Conservation (phyloP, 2,113 vertebrate species). For the Chlorocebus sabaeus region DNA sequence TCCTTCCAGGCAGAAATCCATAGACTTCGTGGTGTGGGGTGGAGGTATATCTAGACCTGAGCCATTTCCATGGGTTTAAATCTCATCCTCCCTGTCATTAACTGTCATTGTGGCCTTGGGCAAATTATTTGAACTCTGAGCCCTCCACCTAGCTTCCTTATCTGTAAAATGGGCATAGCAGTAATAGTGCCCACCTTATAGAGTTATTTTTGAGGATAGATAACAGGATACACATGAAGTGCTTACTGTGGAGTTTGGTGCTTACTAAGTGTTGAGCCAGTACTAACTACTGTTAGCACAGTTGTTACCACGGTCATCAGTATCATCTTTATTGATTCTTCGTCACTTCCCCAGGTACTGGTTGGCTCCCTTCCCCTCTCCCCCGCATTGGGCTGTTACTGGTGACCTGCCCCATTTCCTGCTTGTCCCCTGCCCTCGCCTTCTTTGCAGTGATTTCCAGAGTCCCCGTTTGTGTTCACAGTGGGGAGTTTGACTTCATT, state of each 20-base stretch:
- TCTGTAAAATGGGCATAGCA: not conserved
- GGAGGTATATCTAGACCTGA: not conserved
- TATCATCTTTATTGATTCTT: not conserved
- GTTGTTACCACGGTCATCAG: accelerated
- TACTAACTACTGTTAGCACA: accelerated
- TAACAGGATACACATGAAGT: accelerated
- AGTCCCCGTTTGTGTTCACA: not conserved
- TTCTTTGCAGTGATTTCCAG: not conserved
- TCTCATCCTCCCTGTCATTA: not conserved
- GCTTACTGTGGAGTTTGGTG: accelerated
- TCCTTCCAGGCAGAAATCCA: not conserved
- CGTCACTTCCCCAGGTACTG: not conserved
- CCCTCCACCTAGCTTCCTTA: not conserved
- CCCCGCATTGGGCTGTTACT: not conserved
- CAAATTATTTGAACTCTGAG: not conserved
- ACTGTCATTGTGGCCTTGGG: not conserved
- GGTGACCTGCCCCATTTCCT: not conserved
- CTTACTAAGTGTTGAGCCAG: not conserved
- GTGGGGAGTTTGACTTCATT: not conserved
- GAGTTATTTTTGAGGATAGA: not conserved
- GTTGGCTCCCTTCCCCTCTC: not conserved
- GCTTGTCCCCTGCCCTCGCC: not conserved
- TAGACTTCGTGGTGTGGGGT: not conserved
- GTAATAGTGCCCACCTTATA: not conserved
- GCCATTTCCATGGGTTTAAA: not conserved